Conservation (phyloP, 2,888 invertebrate genomes). For the Atrina japonica region DNA sequence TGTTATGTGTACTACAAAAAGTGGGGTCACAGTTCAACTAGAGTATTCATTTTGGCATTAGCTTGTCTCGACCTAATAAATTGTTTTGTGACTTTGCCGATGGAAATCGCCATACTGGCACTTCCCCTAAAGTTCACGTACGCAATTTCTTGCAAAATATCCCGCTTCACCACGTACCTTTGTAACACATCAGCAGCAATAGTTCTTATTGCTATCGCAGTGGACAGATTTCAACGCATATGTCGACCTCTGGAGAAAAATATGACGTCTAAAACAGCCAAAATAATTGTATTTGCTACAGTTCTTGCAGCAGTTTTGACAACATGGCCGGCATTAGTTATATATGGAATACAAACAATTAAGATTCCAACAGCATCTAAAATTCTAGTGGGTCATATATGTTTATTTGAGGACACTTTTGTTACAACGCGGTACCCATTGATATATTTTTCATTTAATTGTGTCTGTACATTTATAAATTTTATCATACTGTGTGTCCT, state of each 20-base stretch:
- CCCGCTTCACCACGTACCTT: conserved; percentile 57
- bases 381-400: conserved; percentile 33
- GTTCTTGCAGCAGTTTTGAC: conserved; percentile 46
- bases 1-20: conserved; percentile 61
- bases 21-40: conserved; percentile 59
- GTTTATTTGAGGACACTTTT: conserved; percentile 49
- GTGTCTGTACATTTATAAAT: conserved; percentile 48
- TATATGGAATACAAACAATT: conserved; percentile 61
- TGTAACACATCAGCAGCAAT: conserved; percentile 62
- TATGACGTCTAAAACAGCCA: conserved; percentile 57
- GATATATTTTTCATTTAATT: conserved; percentile 49
- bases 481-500: conserved; percentile 50
- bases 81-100: conserved; percentile 59
- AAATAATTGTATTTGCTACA: conserved; percentile 52
- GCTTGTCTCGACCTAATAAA: conserved; percentile 60
- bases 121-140: conserved; percentile 52
- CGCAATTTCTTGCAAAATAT: conserved; percentile 56
- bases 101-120: conserved; percentile 60
- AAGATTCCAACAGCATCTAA: conserved; percentile 23
- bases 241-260: conserved; percentile 56
- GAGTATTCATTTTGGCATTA: conserved; percentile 59
- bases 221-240: conserved; percentile 64
- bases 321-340: conserved; percentile 60
- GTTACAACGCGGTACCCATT: conserved; percentile 49
- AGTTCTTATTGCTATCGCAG: conserved; percentile 60